Evolutionary conservation across 2,113 vertebrate genomes (phyloP), one percentile per base, ranked within the genome.

Genomic region (Nettapus auritus): DNA sequence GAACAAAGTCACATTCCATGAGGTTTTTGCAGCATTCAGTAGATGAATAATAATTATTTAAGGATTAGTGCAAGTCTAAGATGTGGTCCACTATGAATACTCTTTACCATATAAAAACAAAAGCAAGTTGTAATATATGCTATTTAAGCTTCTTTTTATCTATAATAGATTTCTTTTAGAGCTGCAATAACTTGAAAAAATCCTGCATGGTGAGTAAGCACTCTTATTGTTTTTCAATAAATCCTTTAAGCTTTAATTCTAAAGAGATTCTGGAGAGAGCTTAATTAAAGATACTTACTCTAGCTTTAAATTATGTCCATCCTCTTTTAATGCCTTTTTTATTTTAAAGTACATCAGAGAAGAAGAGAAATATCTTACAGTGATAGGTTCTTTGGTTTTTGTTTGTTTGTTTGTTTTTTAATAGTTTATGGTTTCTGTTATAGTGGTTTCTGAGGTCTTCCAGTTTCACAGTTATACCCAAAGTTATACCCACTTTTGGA

Each of bases 41-140:
- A 97, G 93, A 97, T 97, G 97, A 97, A 98, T 97, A 97, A 96
- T 97, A 98, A 98, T 98, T 98, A 98, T 98, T 98, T 97, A 97
- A 98, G 98, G 98, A 98, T 98, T 98, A 98, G 97, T 83, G 36
- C 64, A 91, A 96, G 93, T 95, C 89, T 96, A 95, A 95, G 93
- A 97, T 96, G 96, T 95, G 88, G 98, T 98, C 97, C 96, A 94
- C 97, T 97, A 97, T 98, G 97, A 98, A 98, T 98, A 97, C 95
- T 97, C 94, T 92, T 97, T 85, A 80, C 90, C 59, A 20, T 93
- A 97, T 95, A 97, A 97, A 98, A 98, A 98, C 97, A 98, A 98
- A 98, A 98, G 97, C 94, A 97, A 97, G 90, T 92, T 87, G 85
- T 96, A 97, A 97, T 97, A 96, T 96, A 93, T 96, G 86, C 96